Conservation (phyloP, 2,113 vertebrate species). For the Acanthochromis polyacanthus region DNA sequence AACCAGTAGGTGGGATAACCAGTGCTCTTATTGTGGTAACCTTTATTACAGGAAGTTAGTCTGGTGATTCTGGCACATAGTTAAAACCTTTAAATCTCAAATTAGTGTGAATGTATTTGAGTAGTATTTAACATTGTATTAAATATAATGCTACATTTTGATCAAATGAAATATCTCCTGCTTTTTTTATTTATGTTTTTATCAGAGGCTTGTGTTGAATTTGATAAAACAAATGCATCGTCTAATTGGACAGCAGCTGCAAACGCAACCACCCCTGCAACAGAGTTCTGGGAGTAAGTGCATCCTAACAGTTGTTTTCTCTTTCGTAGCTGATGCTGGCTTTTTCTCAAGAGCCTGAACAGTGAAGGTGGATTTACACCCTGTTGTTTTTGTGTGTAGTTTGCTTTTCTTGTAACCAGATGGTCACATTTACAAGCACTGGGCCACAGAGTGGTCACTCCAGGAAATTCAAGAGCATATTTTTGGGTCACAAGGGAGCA, state of each 20-base stretch:
- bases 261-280: conserved; percentile 88
- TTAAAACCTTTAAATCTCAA: no score
- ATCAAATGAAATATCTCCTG: neutral
- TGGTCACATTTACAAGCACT: neutral
- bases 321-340: no score
- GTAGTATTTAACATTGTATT: no score
- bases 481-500: neutral
- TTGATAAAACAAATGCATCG: conserved; percentile 79
- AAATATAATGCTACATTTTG: neutral
- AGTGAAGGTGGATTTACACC: neutral
- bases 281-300: conserved; percentile 96
- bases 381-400: conserved; percentile 6
- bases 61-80: no score
- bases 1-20: no score
- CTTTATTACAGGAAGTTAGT: no score
- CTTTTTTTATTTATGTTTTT: conserved; percentile 19
- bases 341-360: no score
- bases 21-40: no score
- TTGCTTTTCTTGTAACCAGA: neutral
- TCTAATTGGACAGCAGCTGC: conserved; percentile 71
- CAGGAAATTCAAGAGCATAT: neutral
- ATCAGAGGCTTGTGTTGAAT: conserved; percentile 88
- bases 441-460: neutral
- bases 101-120: no score
- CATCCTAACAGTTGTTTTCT: conserved; percentile 6